Conservation (phyloP, 2,113 vertebrate genomes). For the Brevimyrus niger region DNA sequence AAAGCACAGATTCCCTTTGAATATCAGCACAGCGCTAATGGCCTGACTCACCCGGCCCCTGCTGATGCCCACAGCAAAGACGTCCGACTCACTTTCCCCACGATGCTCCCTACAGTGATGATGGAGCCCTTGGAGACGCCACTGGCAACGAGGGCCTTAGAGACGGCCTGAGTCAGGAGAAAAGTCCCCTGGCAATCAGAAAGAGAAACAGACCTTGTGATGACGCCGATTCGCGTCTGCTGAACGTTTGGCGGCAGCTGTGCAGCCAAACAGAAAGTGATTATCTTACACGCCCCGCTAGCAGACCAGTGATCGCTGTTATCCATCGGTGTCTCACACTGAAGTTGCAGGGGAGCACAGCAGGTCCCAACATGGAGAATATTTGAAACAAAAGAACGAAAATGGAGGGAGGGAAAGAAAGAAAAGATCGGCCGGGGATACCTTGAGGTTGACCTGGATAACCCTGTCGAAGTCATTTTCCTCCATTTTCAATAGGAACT, state of each 20-base stretch:
- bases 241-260: background rate
- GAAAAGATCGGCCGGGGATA: slow-evolving; percentile 24
- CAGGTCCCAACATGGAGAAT: background rate
- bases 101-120: slow-evolving; percentile 76
- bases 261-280: background rate
- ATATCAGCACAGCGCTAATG: background rate
- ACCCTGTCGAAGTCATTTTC: slow-evolving; percentile 73
- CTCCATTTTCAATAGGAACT: slow-evolving; percentile 69
- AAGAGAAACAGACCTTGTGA: background rate
- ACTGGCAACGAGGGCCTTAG: slow-evolving; percentile 66
- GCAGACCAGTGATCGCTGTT: background rate
- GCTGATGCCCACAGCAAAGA: background rate
- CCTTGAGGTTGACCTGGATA: slow-evolving; percentile 76
- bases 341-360: background rate
- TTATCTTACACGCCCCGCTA: background rate
- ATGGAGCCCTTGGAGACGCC: slow-evolving; percentile 70
- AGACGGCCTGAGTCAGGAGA: slow-evolving; percentile 71
- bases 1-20: background rate
- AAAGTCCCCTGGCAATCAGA: slow-evolving; percentile 63
- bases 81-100: slow-evolving; percentile 68
- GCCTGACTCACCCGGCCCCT: background rate
- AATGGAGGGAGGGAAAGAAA: background rate
- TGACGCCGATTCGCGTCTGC: background rate
- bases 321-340: background rate
- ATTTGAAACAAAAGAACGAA: background rate